Base-by-base conservation (phyloP, 2,888 invertebrate genomes). In the Apodemia zela region DNA sequence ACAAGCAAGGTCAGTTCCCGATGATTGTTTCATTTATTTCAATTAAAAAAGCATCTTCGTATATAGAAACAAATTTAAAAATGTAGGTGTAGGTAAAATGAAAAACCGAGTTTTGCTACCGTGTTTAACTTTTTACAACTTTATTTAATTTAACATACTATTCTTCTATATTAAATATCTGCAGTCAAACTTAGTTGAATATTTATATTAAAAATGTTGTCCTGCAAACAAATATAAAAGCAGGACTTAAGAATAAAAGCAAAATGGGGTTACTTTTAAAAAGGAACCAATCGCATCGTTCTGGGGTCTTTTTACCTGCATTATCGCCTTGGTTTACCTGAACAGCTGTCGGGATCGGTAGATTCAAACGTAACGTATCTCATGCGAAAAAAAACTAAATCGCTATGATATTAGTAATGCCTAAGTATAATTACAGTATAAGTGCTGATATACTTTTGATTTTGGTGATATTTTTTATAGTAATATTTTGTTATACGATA, bases 1-100 rank as follows among this genome's bases (percentile, higher is more conserved):
- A 78, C 79, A 69, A 81, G 88, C 82, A 90, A 91, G 91, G 91
- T 91, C 83, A 87, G 91, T 89, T 58, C 69, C 66, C 18, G 13
- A 62, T 63, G 58, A 42, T 64, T 67, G 42, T 65, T 66, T 66
- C 58, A 60, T 51, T 63, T 21, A 63, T 54, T 54, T 61, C 35
- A 51, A 49, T 57, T 57, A 15, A 54, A 25, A 25, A 5, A 15
- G 6, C 5, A 25, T 4, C 54, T 15, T 54, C 15, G 11, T 17
- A 8, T 17, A 8, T 47, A 21, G 51, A 54, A 54, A 54, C 10
- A 33, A 33, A 33, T 33, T 10, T 33, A 0, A 15, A 54, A 54
- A 21, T 42, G 25, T 13, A 25, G 11, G 25, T 54, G 51, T 11
- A 21, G 54, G 54, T 25, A 54, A 5, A 21, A 51, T 38, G 38